Evolutionary conservation across 2,113 vertebrate species (phyloP), one percentile per base, ranked within the genome.

Genomic region (Apodemus sylvaticus): DNA sequence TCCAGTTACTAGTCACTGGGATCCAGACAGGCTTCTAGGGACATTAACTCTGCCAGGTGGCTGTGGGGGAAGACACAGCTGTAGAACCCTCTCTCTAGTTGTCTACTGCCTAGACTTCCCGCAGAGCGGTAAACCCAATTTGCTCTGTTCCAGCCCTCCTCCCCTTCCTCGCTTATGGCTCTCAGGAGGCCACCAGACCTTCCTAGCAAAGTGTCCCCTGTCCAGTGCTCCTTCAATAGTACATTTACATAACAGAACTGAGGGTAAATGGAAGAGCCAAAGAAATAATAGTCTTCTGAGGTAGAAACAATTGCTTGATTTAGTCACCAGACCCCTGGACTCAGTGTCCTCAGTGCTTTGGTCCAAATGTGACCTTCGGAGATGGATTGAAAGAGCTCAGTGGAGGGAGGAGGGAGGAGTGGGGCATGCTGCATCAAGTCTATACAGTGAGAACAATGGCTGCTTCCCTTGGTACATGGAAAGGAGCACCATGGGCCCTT

Each of bases 271-370:
- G 83, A 78, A 83, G 79, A 79, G 22, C 53, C 58, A 70, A 66
- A 95, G 94, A 85, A 71, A 91, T 31, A 9, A 76, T 66, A 45
- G 34, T 48, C 66, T 70, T 31, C 79, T 0, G 4, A 74, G 66
- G 42, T 88, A 93, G 68, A 94, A 96, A 82, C n/a, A 94, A 86
- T 83, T 26, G 81, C 82, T 82, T 81, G 66, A 77, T 96, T 95
- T 90, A 82, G 93, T 89, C 34, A 55, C 20, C 13, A 68, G 77
- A 42, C 77, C 90, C 73, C 51, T 93, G 53, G 68, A 74, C 83
- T 71, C 34, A 42, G 48, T 39, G 58, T 81, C 79, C 13, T 7
- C 60, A 86, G 39, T 1, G 24, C 77, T 24, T 0, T 13, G 70
- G 31, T 92, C 55, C 51, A 70, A 45, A 76, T 45, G 8, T 66